Conservation (phyloP, 2,888 invertebrate genomes). For the Stenotaenia linearis region DNA sequence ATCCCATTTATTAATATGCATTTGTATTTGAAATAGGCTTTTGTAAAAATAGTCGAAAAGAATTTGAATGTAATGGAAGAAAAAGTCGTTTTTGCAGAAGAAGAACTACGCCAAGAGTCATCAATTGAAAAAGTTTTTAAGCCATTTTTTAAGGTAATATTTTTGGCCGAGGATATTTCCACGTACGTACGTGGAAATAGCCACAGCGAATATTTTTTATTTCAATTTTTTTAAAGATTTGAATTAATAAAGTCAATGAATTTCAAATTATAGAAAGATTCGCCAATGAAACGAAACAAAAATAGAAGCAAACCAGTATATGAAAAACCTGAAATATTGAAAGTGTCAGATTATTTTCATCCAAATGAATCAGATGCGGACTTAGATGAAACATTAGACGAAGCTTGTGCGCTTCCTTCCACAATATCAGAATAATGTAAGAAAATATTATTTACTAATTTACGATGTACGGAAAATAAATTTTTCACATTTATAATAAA, state of each 20-base stretch:
- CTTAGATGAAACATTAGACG: background rate
- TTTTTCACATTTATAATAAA: too few species aligned
- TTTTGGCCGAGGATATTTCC: too few species aligned
- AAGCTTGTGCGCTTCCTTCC: background rate
- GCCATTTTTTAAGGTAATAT: conserved; percentile 1
- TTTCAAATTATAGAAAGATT: background rate
- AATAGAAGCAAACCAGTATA: background rate
- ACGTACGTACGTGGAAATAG: too few species aligned
- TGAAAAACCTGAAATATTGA: background rate
- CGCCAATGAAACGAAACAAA: background rate
- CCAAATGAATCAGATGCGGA: background rate
- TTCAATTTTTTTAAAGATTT: too few species aligned
- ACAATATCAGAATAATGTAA: too few species aligned
- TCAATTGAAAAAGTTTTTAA: conserved; percentile 1
- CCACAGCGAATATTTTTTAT: too few species aligned
- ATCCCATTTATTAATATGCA: too few species aligned
- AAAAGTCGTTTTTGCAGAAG: background rate
- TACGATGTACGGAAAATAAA: too few species aligned
- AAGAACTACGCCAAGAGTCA: background rate
- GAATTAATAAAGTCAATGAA: too few species aligned
- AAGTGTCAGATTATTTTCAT: background rate
- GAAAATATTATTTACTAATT: too few species aligned
- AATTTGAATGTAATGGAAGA: background rate
- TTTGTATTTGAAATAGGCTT: background rate
- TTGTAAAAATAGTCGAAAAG: background rate